Evolutionary conservation across 23 tunicate species (phyloP).

Genomic region (Ascidia mentula): DNA sequence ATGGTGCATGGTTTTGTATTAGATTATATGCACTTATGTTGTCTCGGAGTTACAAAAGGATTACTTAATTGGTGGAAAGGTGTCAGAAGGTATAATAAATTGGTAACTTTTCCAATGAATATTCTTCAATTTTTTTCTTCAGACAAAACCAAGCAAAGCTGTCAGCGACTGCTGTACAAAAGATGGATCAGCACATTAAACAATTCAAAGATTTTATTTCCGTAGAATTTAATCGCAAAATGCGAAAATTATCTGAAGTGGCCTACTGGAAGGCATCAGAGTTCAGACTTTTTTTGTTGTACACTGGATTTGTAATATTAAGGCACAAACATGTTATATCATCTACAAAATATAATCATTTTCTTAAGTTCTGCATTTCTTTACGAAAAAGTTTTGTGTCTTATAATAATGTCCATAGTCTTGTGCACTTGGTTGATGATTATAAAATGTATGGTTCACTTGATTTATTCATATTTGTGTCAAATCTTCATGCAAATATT

Average conservation of each 20-base stretch:
- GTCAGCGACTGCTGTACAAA: not conserved
- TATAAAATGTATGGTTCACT: conserved; percentile 17
- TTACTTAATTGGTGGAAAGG: not conserved
- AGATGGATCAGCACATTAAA: not conserved
- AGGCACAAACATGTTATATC: not conserved
- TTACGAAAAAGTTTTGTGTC: conserved; percentile 1
- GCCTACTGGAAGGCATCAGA: not conserved
- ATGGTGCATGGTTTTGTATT: not conserved
- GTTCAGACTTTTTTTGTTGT: not conserved
- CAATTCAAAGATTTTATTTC: not conserved
- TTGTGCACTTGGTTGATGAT: conserved; percentile 23
- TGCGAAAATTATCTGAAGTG: not conserved
- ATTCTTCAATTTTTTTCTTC: too few relatives aligned
- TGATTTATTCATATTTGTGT: not conserved
- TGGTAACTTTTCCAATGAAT: too few relatives aligned
- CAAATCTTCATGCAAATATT: not conserved
- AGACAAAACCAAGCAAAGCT: not conserved
- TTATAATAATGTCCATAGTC: conserved; percentile 27
- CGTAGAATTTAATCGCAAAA: not conserved
- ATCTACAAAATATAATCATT: not conserved
- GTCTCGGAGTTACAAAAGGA: too few relatives aligned
- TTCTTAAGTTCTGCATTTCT: not conserved
- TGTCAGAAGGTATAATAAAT: not conserved
- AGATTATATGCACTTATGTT: conserved; percentile 5
- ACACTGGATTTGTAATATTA: not conserved